Evolutionary conservation across 1,140 invertebrate species (phyloP), one percentile per base, ranked within the genome.

Genomic region (Frieseomelitta varia): DNA sequence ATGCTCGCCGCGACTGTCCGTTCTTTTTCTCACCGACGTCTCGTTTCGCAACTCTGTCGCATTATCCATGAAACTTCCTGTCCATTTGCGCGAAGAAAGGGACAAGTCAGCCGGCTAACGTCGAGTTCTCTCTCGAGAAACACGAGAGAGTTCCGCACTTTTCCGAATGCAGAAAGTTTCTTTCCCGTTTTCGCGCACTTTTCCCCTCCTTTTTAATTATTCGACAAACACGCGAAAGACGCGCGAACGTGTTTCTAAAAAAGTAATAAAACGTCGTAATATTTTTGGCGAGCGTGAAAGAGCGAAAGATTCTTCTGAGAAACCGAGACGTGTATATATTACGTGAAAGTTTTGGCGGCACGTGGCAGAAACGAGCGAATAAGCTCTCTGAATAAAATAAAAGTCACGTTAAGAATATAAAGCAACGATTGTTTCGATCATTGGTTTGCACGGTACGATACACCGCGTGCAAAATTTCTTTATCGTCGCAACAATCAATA

Each of bases 61-160:
- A 73, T 65, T 79, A 65, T 73, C 56, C 77, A 8, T 17, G 56
- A 65, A 84, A 79, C 82, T 84, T 80, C 15, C 58, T 55, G 68
- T 67, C 77, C 39, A 39, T 73, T 34, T 55, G 58, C 53, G 30
- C 56, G 77, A 17, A 80, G 51, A 67, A 80, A 73, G 56, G 47
- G 65, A 55, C 77, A 47, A 79, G n/a, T 14, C 65, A 77, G 4
- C 53, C n/a, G 34, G 21, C 51, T 30, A 61, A n/a, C 75, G 3
- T 61, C 39, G 39, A 34, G 55, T 34, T 21, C n/a, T 61, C 34
- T 34, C 14, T 30, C 56, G 24, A 69, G 24, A 69, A 12, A 69
- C 51, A 6, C 77, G 3, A 39, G 1, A 39, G 1, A 15, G 14
- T 55, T 6, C 10, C 39, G 17, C 17, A 17, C 12, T 39, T 14